Evolutionary conservation across 2,113 vertebrate genomes (phyloP).

Genomic region (Nibea coibor): DNA sequence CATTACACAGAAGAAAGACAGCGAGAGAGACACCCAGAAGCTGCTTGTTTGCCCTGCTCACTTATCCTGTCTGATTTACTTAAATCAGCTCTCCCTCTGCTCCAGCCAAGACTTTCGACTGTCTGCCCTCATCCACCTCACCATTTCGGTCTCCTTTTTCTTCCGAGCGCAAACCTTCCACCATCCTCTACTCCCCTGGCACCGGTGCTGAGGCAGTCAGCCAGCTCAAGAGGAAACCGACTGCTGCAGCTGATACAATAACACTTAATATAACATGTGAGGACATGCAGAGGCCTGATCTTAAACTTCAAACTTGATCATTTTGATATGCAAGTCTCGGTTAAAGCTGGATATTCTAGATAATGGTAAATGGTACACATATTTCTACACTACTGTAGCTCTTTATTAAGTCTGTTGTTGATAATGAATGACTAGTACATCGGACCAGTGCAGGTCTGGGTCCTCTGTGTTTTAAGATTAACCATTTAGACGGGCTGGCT

Average conservation of each 20-base stretch:
- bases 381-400: neutral
- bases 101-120: conserved; percentile 35
- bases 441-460: conserved; percentile 25
- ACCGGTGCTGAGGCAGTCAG: neutral
- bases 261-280: neutral
- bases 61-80: conserved; percentile 44
- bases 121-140: conserved; percentile 25
- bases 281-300: neutral
- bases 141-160: conserved; percentile 14
- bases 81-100: conserved; percentile 26
- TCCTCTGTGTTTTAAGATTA: conserved; percentile 73
- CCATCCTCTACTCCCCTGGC: neutral
- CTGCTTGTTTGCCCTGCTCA: conserved; percentile 36
- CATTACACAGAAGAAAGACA: conserved; percentile 1
- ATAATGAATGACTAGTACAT: conserved; percentile 25
- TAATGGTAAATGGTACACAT: neutral
- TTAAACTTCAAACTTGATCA: neutral
- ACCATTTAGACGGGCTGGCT: conserved; percentile 70
- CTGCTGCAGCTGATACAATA: neutral
- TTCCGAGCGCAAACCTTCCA: conserved; percentile 26
- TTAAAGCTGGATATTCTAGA: neutral
- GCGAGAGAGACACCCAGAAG: conserved; percentile 45
- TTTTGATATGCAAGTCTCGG: neutral
- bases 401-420: neutral
- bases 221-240: neutral